phyloP scores from a whole-genome alignment of 2,797 vertebrate species.

The Garrulus glandarius region DNA sequence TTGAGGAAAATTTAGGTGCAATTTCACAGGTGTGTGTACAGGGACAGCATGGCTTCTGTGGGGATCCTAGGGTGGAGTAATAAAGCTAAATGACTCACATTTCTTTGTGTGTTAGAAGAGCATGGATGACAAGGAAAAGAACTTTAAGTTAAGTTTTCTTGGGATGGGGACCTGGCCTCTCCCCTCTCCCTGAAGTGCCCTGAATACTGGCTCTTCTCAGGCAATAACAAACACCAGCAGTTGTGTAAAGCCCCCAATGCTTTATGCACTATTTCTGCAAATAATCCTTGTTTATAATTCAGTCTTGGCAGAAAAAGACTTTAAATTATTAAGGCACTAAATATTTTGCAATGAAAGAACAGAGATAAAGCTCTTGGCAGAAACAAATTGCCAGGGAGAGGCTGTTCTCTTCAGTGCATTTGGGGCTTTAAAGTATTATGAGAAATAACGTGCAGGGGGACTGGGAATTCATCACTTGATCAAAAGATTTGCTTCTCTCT shows the following conservation, averaged over 20 bases:
- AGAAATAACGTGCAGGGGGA: background rate
- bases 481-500: background rate
- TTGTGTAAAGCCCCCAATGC: background rate
- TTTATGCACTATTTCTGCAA: slow-evolving; percentile 8
- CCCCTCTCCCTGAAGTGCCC: background rate
- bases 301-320: slow-evolving; percentile 27
- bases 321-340: slow-evolving; percentile 61
- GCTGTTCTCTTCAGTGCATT: background rate
- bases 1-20: background rate
- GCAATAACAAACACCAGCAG: background rate
- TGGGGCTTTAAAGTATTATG: background rate
- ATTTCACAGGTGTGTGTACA: background rate
- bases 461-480: background rate
- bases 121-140: background rate
- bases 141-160: background rate
- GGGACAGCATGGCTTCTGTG: background rate
- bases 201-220: background rate
- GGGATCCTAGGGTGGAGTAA: background rate
- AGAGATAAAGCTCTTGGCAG: slow-evolving; percentile 29
- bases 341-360: background rate
- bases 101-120: background rate
- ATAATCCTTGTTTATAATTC: slow-evolving; percentile 56
- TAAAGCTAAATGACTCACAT: background rate
- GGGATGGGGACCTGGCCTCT: background rate
- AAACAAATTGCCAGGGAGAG: background rate